These are phyloP conservation scores for Aethes cnicana DNA, from an alignment of 2,888 invertebrate species.

Conservation along the genomic window DNA sequence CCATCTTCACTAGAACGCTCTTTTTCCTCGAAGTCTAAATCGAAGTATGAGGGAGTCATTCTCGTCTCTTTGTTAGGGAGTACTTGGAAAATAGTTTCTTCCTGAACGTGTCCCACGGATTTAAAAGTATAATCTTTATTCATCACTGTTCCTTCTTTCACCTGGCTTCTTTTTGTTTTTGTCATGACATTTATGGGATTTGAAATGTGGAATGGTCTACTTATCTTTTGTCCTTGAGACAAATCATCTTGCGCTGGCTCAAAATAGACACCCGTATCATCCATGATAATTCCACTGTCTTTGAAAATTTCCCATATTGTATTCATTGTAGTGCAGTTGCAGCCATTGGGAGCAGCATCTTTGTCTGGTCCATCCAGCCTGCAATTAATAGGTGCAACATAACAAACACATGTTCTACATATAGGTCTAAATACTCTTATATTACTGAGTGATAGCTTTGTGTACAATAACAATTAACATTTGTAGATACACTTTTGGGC, in stretches of 20 bases:
- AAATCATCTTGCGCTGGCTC: conserved; percentile 6
- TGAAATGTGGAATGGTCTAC: conserved; percentile 13
- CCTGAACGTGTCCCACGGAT: conserved; percentile 3
- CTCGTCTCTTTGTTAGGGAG: not conserved
- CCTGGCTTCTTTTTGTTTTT: not conserved
- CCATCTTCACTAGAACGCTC: not conserved
- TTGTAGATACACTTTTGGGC: no score
- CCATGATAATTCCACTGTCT: not conserved
- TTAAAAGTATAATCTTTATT: not conserved
- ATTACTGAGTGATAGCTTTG: no score
- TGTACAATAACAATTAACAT: no score
- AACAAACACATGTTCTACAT: no score
- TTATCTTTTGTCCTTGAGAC: not conserved
- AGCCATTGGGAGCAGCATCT: not conserved
- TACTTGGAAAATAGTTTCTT: conserved; percentile 1
- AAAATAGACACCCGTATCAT: conserved; percentile 22
- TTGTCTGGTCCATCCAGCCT: not conserved
- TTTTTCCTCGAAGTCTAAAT: conserved; percentile 12
- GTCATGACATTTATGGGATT: conserved; percentile 11
- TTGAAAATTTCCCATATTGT: no score
- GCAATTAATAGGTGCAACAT: no score
- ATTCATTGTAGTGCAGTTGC: no score
- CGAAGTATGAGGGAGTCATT: conserved; percentile 13
- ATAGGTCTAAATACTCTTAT: no score
- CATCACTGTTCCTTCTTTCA: not conserved